Conservation (phyloP, 2,888 invertebrate genomes). For the Agrilus cyanescens region DNA sequence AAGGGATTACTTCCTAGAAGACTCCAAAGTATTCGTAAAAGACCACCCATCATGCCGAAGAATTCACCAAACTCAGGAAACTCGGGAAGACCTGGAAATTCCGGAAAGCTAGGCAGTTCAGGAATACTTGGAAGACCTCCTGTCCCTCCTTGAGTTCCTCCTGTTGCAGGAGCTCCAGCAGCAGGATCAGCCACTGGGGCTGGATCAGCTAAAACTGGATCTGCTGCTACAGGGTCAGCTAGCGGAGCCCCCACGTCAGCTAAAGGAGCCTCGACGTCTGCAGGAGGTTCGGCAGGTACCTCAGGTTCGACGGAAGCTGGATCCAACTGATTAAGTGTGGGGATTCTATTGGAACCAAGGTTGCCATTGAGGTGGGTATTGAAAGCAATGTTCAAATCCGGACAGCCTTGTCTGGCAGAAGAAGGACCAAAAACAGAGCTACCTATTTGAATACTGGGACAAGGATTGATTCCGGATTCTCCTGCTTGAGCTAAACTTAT, state of each 20-base stretch:
- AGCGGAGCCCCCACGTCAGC: conserved; percentile 17
- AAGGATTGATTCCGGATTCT: conserved; percentile 17
- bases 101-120: conserved; percentile 16
- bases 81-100: conserved; percentile 17
- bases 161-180: conserved; percentile 17
- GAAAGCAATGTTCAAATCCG: conserved; percentile 57
- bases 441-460: conserved; percentile 46
- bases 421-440: conserved; percentile 41
- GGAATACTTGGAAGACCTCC: conserved; percentile 22
- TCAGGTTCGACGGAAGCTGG: conserved; percentile 31
- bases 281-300: conserved; percentile 29
- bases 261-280: conserved; percentile 25
- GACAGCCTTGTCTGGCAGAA: conserved; percentile 52
- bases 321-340: conserved; percentile 25
- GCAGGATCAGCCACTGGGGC: conserved; percentile 6
- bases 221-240: conserved; percentile 14
- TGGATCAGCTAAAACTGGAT: conserved; percentile 8
- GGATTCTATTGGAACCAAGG: conserved; percentile 30
- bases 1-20: conserved; percentile 33
- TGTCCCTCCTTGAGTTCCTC: conserved; percentile 15
- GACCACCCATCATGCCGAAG: conserved; percentile 19
- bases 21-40: conserved; percentile 18
- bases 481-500: too few species aligned
- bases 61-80: conserved; percentile 27
- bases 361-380: conserved; percentile 56